phyloP scores from a whole-genome alignment of 2,113 vertebrate species.

The Crypturellus undulatus region DNA sequence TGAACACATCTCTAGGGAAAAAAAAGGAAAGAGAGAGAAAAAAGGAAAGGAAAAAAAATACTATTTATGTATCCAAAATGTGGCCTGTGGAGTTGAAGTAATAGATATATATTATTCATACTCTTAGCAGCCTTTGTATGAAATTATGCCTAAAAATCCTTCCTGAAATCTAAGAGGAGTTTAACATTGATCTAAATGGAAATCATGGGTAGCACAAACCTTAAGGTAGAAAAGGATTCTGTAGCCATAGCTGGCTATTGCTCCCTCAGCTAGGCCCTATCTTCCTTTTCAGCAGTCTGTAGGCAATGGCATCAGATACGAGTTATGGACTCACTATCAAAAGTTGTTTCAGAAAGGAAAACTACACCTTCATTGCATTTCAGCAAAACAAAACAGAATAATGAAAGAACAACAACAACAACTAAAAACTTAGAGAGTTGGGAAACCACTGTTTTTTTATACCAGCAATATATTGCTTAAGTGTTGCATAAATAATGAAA shows the following conservation, averaged over 20 bases:
- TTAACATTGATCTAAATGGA: background rate
- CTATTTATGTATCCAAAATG: background rate
- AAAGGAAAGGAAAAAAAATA: conserved; percentile 7
- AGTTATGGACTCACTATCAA: background rate
- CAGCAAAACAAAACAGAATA: background rate
- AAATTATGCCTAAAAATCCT: background rate
- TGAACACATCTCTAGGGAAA: background rate
- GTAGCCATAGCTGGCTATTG: background rate
- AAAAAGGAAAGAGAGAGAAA: background rate
- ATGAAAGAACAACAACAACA: too few species aligned
- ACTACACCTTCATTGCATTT: background rate
- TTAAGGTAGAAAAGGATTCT: too few species aligned
- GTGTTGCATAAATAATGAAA: background rate
- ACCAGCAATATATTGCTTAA: background rate
- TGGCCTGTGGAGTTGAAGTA: background rate
- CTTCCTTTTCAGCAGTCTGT: background rate
- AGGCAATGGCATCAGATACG: background rate
- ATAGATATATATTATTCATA: background rate
- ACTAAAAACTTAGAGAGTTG: background rate
- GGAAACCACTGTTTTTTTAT: background rate
- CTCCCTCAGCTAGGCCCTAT: background rate
- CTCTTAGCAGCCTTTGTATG: background rate
- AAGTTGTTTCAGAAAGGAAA: background rate
- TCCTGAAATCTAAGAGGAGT: background rate
- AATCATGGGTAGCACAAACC: background rate